Conservation (phyloP, 2,888 invertebrate species). For the Eupithecia exiguata region DNA sequence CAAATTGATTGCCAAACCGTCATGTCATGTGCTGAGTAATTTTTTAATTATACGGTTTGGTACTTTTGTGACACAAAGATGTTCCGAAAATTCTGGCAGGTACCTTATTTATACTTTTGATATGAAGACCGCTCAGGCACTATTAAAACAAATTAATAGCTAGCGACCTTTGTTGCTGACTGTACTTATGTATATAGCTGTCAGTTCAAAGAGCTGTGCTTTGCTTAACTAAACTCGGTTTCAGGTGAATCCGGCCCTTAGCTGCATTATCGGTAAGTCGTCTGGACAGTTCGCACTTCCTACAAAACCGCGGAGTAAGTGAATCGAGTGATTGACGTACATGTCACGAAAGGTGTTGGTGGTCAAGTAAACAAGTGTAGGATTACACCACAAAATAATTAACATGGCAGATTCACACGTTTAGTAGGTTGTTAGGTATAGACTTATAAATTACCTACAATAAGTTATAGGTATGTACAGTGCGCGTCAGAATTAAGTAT, state of each 20-base stretch:
- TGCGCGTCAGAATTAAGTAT: no score
- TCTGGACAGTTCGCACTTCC: constrained; percentile 32
- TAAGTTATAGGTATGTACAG: no score
- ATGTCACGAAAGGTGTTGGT: constrained; percentile 22
- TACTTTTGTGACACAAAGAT: not conserved
- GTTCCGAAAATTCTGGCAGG: not conserved
- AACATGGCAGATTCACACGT: not conserved
- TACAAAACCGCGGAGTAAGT: constrained; percentile 31
- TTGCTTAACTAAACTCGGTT: not conserved
- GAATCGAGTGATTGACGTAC: constrained; percentile 22
- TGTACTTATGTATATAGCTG: not conserved
- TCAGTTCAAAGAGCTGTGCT: not conserved
- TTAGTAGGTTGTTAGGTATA: not conserved
- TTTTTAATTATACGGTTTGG: not conserved
- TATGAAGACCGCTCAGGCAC: not conserved
- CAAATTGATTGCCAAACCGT: not conserved
- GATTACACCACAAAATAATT: constrained; percentile 9
- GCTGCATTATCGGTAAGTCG: not conserved
- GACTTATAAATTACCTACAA: not conserved
- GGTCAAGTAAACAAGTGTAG: constrained; percentile 14
- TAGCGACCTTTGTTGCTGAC: not conserved
- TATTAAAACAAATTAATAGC: not conserved
- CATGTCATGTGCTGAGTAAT: not conserved
- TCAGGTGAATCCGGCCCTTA: not conserved
- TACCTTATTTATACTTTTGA: not conserved